These are phyloP conservation scores for Dendronephthya gigantea DNA, from an alignment of 64 coral and sea anemone species.

Conservation along the genomic window DNA sequence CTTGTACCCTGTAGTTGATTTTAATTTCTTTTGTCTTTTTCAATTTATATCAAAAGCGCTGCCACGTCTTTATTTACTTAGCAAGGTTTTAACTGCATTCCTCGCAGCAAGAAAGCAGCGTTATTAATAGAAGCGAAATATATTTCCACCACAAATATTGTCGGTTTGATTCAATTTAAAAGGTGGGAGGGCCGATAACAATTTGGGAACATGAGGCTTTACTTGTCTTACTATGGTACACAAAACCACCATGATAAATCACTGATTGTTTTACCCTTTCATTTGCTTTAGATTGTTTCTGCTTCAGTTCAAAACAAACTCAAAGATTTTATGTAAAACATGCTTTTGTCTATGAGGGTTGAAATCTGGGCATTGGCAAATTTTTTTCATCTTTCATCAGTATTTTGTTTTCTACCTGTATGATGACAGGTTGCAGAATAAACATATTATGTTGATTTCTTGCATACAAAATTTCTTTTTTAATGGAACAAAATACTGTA, in stretches of 20 bases:
- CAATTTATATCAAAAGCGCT: slow-evolving; percentile 13
- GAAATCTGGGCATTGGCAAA: background rate
- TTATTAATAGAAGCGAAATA: background rate
- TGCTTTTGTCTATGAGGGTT: background rate
- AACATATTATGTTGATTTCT: background rate
- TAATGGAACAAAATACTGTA: background rate
- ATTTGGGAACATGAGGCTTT: background rate
- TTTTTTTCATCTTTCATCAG: background rate
- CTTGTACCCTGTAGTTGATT: background rate
- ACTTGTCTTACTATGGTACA: background rate
- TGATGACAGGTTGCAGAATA: background rate
- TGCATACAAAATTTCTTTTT: background rate
- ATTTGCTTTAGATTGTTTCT: background rate
- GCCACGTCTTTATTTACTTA: slow-evolving; percentile 13
- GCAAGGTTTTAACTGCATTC: slow-evolving; percentile 11
- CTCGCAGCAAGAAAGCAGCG: background rate
- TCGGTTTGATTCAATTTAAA: background rate
- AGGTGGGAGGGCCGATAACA: slow-evolving; percentile 10
- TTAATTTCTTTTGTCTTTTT: slow-evolving; percentile 6
- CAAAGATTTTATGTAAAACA: background rate
- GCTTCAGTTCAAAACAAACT: background rate
- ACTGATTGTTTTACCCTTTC: background rate
- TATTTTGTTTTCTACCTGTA: background rate
- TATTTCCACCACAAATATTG: background rate
- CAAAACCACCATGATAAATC: background rate